Conservation (phyloP, 2,888 invertebrate species). For the Caenorhabditis sp. region DNA sequence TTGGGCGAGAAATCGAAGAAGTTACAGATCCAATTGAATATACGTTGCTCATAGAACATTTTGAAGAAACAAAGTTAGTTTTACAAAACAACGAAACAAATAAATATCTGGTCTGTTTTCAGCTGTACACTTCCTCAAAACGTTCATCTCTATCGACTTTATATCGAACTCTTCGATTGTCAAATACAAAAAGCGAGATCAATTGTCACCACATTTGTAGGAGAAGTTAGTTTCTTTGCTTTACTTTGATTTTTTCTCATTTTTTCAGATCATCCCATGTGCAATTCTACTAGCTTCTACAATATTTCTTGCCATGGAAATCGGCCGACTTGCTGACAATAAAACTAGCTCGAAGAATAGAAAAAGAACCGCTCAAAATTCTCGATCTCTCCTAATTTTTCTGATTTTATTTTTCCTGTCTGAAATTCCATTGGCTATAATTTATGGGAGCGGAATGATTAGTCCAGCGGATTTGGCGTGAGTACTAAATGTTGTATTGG, state of each 20-base stretch:
- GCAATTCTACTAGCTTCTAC: slow-evolving; percentile 1
- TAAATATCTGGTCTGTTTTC: not conserved
- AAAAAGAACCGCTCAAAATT: not conserved
- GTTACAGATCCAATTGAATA: not conserved
- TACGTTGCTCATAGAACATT: not conserved
- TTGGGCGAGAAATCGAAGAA: not conserved
- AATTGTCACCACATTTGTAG: not conserved
- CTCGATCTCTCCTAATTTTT: not conserved
- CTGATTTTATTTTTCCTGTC: slow-evolving; percentile 4
- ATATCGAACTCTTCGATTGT: slow-evolving; percentile 1
- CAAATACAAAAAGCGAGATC: not conserved
- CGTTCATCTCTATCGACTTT: not conserved
- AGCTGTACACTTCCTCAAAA: not conserved
- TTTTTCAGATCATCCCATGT: slow-evolving; percentile 9
- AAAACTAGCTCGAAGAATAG: not conserved
- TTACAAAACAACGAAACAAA: too few relatives aligned
- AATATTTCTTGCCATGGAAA: not conserved
- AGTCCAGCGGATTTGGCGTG: not conserved
- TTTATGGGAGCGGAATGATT: slow-evolving; percentile 8
- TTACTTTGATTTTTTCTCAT: too few relatives aligned
- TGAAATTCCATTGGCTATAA: slow-evolving; percentile 5
- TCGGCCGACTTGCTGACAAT: not conserved
- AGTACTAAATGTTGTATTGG: not conserved
- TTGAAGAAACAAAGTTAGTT: not conserved
- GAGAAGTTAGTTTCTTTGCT: not conserved